Base-by-base conservation (phyloP, 2,888 invertebrate genomes). In the Pandemis corylana region DNA sequence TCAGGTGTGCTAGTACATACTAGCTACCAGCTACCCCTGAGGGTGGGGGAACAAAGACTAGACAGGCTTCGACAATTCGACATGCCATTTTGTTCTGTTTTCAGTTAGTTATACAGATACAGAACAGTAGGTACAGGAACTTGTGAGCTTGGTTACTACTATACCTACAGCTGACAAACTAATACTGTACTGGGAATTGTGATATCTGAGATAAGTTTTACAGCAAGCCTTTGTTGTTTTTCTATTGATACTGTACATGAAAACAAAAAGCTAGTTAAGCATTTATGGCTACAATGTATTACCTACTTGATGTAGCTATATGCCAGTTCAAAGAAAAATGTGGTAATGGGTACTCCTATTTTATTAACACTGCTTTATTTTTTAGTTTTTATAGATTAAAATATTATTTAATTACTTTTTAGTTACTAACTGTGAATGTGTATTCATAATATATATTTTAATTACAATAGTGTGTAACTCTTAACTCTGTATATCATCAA, bases 151-250 rank as follows among this genome's bases (percentile, higher is more conserved):
- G 9, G 51, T 5, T n/a, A 5, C 51, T 51, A 46, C n/a, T 1
- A 13, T 5, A n/a, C n/a, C n/a, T n/a, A 51, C 2, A 51, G 51
- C n/a, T 51, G 6, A n/a, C 13, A n/a, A 51, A 46, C n/a, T n/a
- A n/a, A n/a, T 51, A 51, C n/a, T 51, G 51, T n/a, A 51, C 51
- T 51, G n/a, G n/a, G 51, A 51, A 51, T n/a, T 51, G n/a, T 51
- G 51, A 13, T n/a, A 6, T 51, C 6, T 51, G n/a, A 51, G 51
- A 51, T 51, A n/a, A 51, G n/a, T n/a, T 51, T 51, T n/a, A n/a
- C 51, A 51, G 7, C 0, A 6, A 51, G 5, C 51, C 51, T 51
- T n/a, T 51, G 51, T 51, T 51, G 46, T 46, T 4, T 12, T 46
- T 5, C 49, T 51, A 13, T 51, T 51, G 13, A 51, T 51, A n/a